Evolutionary conservation across 2,888 invertebrate species (phyloP).

Genomic region (Trachelus tabidus): DNA sequence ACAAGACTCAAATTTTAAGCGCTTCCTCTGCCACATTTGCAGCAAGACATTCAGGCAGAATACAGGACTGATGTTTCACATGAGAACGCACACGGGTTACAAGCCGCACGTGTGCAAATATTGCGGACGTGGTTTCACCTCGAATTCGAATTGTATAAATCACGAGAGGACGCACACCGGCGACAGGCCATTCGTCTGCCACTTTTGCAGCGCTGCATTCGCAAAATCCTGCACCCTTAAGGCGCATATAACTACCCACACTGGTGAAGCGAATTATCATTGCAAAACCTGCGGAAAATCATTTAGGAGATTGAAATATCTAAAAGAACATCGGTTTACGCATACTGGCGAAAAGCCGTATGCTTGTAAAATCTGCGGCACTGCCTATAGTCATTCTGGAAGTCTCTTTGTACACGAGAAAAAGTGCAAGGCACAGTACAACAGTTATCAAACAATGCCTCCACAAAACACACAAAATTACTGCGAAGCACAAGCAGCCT

Average conservation of each 20-base stretch:
- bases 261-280: constrained; percentile 60
- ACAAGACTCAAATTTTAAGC: constrained; percentile 51
- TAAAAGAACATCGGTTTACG: constrained; percentile 57
- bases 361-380: constrained; percentile 57
- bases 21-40: constrained; percentile 58
- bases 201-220: constrained; percentile 58
- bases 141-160: constrained; percentile 59
- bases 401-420: constrained; percentile 59
- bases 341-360: constrained; percentile 60
- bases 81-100: constrained; percentile 59
- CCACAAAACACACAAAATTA: constrained; percentile 32
- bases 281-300: constrained; percentile 61
- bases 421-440: constrained; percentile 39
- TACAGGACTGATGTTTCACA: constrained; percentile 58
- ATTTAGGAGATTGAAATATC: constrained; percentile 53
- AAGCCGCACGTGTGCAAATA: constrained; percentile 59
- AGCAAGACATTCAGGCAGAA: constrained; percentile 59
- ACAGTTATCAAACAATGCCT: constrained; percentile 26
- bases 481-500: constrained; percentile 19
- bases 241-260: constrained; percentile 59
- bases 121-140: constrained; percentile 57
- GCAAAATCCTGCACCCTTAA: constrained; percentile 60
- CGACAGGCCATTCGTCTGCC: constrained; percentile 57
- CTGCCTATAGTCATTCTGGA: constrained; percentile 59
- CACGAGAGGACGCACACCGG: constrained; percentile 60